These are phyloP conservation scores for Drosophila willistoni DNA, from an alignment of 1,140 invertebrate genomes.

Conservation along the genomic window DNA sequence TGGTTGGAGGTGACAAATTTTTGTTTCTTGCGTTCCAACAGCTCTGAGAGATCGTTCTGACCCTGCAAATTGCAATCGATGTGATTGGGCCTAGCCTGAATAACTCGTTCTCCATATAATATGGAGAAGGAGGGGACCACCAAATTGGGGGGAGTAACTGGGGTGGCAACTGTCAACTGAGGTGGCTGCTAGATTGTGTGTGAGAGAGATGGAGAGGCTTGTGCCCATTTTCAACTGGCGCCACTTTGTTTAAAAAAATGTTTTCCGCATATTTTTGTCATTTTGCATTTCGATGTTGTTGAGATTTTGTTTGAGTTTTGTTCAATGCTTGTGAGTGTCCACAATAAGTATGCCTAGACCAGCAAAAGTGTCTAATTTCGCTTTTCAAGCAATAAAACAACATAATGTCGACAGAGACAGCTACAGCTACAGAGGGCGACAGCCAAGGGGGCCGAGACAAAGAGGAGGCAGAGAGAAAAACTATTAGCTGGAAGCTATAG, in stretches of 20 bases:
- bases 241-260: conserved; percentile 59
- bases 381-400: conserved; percentile 43
- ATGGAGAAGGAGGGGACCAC: neutral
- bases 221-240: conserved; percentile 73
- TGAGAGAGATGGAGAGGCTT: conserved; percentile 26
- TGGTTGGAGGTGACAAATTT: neutral
- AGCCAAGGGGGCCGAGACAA: neutral
- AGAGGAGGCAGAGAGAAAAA: neutral
- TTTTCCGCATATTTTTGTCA: conserved; percentile 73
- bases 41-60: conserved; percentile 3
- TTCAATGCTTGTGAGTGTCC: conserved; percentile 30
- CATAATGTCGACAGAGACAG: conserved; percentile 34
- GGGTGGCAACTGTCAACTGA: conserved; percentile 8
- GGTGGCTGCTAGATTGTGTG: neutral
- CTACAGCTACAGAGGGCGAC: neutral
- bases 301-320: conserved; percentile 1
- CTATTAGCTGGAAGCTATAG: conserved; percentile 13
- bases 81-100: conserved; percentile 9
- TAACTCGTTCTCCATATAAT: neutral
- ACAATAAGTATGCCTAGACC: conserved; percentile 16
- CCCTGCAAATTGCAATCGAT: conserved; percentile 9
- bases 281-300: conserved; percentile 64
- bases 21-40: neutral
- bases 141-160: neutral
- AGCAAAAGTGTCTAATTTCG: conserved; percentile 80